These are phyloP conservation scores for Poeciliopsis turrubarensis DNA, from an alignment of 2,113 vertebrate genomes.

Conservation along the genomic window DNA sequence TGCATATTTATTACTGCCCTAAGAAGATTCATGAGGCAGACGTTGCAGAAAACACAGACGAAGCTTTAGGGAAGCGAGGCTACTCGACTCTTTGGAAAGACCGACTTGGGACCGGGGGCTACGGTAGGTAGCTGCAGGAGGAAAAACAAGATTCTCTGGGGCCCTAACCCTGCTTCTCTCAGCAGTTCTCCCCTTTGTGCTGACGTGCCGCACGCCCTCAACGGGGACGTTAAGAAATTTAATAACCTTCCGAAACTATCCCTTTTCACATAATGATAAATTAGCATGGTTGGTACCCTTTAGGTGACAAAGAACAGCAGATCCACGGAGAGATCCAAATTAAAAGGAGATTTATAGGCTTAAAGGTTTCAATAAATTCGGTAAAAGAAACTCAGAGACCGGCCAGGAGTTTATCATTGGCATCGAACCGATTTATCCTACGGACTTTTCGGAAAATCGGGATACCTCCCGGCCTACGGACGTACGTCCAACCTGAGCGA, in stretches of 20 bases:
- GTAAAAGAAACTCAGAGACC: slow-evolving; percentile 50
- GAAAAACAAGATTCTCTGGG: slow-evolving; percentile 47
- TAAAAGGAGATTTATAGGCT: slow-evolving; percentile 62
- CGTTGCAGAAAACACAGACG: slow-evolving; percentile 26
- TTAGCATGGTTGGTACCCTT: slow-evolving; percentile 61
- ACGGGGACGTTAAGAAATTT: slow-evolving; percentile 35
- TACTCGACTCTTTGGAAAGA: slow-evolving; percentile 29
- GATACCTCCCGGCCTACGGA: slow-evolving; percentile 20
- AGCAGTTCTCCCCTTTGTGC: slow-evolving; percentile 53
- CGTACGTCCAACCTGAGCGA: slow-evolving; percentile 26
- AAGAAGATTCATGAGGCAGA: slow-evolving; percentile 45
- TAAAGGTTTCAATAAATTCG: slow-evolving; percentile 61
- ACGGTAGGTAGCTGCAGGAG: slow-evolving; percentile 21
- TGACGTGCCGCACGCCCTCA: slow-evolving; percentile 44
- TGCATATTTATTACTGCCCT: slow-evolving; percentile 29
- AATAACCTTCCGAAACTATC: slow-evolving; percentile 54
- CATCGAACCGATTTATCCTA: slow-evolving; percentile 59
- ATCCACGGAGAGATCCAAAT: slow-evolving; percentile 52
- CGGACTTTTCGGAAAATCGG: slow-evolving; percentile 58
- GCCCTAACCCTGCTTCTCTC: slow-evolving; percentile 48
- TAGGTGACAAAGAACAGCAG: slow-evolving; percentile 44
- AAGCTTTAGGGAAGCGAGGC: slow-evolving; percentile 7
- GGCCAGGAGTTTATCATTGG: slow-evolving; percentile 69
- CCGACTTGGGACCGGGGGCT: slow-evolving; percentile 29
- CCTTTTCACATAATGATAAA: slow-evolving; percentile 56